A percentile compares a stretch with the other conserved stretches of the same genome.
These are phyloP conservation scores for Abrostola triplasia DNA, from an alignment of 2,888 invertebrate species.

Conservation along the genomic window DNA sequence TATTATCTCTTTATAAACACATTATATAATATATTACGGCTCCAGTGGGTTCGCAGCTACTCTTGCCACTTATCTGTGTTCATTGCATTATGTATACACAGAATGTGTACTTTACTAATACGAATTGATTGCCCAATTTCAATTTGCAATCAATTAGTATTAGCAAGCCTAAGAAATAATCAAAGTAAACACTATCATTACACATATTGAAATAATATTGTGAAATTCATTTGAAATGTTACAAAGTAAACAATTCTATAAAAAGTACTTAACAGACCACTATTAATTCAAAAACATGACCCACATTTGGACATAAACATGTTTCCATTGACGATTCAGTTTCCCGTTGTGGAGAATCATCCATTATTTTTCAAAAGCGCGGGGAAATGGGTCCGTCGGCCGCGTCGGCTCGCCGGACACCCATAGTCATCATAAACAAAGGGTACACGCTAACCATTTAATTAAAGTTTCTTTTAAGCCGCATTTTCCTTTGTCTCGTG, in stretches of 20 bases:
- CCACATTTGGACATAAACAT: slow-evolving; percentile 19
- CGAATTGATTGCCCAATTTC: too few relatives aligned
- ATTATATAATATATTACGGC: neutral
- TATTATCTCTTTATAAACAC: slow-evolving; percentile 5
- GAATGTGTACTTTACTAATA: too few relatives aligned
- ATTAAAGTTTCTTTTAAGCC: slow-evolving; percentile 81
- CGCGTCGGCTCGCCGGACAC: slow-evolving; percentile 49
- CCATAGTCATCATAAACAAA: slow-evolving; percentile 66
- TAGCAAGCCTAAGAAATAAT: too few relatives aligned
- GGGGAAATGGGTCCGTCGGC: slow-evolving; percentile 64
- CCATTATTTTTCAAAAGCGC: slow-evolving; percentile 47
- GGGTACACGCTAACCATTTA: slow-evolving; percentile 67
- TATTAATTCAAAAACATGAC: slow-evolving; percentile 14
- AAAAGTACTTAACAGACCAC: neutral
- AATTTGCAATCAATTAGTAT: too few relatives aligned
- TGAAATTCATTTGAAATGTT: too few relatives aligned
- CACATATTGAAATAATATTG: too few relatives aligned
- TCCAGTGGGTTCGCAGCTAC: neutral
- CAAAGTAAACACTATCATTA: too few relatives aligned
- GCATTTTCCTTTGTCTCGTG: slow-evolving; percentile 65
- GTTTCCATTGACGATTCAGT: slow-evolving; percentile 29
- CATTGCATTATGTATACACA: too few relatives aligned
- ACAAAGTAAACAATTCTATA: neutral
- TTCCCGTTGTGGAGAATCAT: slow-evolving; percentile 27
- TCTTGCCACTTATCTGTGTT: neutral